Evolutionary conservation across 2,113 vertebrate species (phyloP).

Genomic region (Meriones unguiculatus): DNA sequence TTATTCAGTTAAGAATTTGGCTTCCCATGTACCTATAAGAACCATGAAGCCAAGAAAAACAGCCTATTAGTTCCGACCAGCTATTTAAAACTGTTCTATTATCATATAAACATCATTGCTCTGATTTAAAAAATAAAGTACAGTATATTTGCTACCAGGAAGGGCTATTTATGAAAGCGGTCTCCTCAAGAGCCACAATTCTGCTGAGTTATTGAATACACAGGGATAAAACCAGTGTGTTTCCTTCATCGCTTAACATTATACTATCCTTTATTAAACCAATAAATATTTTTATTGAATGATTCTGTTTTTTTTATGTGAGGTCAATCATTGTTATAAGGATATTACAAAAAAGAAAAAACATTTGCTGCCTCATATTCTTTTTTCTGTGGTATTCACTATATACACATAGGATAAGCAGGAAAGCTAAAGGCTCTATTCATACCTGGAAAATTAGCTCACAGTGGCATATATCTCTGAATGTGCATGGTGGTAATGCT

Average conservation of each 20-base stretch:
- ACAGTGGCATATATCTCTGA: neutral
- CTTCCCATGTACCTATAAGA: neutral
- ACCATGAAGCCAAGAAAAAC: slow-evolving; percentile 1
- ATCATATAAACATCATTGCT: neutral
- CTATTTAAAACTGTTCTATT: neutral
- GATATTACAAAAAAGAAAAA: neutral
- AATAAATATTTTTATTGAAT: neutral
- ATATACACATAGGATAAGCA: neutral
- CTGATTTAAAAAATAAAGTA: neutral
- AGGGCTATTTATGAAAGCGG: neutral
- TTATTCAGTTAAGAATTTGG: neutral
- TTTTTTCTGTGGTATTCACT: neutral
- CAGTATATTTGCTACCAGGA: neutral
- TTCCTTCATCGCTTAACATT: neutral
- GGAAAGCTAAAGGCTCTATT: neutral
- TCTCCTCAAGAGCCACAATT: neutral
- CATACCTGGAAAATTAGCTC: neutral
- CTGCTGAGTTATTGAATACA: neutral
- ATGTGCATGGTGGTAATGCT: neutral
- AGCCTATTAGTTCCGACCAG: neutral
- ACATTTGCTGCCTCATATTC: neutral
- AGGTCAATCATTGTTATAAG: neutral
- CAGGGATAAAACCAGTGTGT: neutral
- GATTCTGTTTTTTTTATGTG: neutral
- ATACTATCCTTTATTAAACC: neutral